phyloP scores from a whole-genome alignment of 1,140 invertebrate species.

The Oscheius sp. region DNA sequence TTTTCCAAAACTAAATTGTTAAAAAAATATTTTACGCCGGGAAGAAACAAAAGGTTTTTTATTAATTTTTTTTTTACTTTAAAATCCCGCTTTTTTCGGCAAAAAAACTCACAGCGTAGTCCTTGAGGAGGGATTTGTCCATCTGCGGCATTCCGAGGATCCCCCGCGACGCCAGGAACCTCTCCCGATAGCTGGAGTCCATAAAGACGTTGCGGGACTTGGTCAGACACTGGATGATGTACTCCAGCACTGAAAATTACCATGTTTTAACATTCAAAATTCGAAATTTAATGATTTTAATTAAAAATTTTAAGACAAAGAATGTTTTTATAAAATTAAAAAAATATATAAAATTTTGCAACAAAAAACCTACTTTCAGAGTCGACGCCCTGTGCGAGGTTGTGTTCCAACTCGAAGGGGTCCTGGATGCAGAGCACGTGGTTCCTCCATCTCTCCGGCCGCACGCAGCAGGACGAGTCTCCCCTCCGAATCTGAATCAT shows the following conservation, averaged over 20 bases:
- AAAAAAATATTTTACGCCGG: no score
- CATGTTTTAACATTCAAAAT: no score
- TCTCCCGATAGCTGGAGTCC: background rate
- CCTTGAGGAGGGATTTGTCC: background rate
- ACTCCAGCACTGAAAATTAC: constrained; percentile 23
- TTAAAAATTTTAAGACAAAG: background rate
- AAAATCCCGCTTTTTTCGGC: no score
- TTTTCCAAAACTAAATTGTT: no score
- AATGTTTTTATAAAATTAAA: no score
- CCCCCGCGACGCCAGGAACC: constrained; percentile 13
- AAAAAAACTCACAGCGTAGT: background rate
- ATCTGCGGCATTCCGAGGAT: background rate
- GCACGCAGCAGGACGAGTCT: background rate
- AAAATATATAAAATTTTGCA: background rate
- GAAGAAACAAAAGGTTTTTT: no score
- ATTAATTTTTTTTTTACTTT: no score
- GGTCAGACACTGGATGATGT: constrained; percentile 19
- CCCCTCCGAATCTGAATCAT: constrained; percentile 21
- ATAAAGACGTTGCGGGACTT: constrained; percentile 23
- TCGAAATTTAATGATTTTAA: no score
- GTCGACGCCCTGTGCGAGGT: background rate
- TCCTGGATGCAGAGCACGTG: constrained; percentile 26
- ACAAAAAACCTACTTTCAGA: background rate
- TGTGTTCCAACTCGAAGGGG: constrained; percentile 21
- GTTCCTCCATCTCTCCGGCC: constrained; percentile 5